These are phyloP conservation scores for Alsophila aescularia DNA, from an alignment of 2,888 invertebrate species.

Conservation along the genomic window DNA sequence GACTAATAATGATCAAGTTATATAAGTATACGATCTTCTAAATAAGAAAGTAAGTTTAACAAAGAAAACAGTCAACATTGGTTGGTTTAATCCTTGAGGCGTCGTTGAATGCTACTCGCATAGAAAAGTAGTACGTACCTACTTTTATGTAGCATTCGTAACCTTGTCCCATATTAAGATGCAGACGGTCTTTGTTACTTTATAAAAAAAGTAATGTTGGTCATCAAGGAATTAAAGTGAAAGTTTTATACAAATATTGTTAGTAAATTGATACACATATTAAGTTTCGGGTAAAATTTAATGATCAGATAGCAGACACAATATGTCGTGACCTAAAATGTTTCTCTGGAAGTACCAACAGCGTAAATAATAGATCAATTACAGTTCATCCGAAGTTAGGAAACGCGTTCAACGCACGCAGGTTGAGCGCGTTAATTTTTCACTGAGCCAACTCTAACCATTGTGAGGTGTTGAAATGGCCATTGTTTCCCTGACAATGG, in stretches of 20 bases:
- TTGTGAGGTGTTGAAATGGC: constrained; percentile 69
- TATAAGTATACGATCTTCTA: neutral
- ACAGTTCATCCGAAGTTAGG: constrained; percentile 32
- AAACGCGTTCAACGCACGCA: constrained; percentile 52
- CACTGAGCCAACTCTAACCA: constrained; percentile 62
- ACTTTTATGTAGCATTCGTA: constrained; percentile 31
- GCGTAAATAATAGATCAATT: constrained; percentile 34
- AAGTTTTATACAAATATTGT: too few relatives aligned
- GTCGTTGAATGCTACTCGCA: constrained; percentile 22
- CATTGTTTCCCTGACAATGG: constrained; percentile 70
- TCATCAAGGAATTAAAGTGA: too few relatives aligned
- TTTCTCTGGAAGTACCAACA: neutral
- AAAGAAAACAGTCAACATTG: neutral
- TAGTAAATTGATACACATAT: too few relatives aligned
- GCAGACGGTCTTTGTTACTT: constrained; percentile 7
- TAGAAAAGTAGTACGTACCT: constrained; percentile 9
- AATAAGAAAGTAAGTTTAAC: neutral
- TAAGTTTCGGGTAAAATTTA: too few relatives aligned
- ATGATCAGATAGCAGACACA: too few relatives aligned
- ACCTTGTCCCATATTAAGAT: constrained; percentile 32
- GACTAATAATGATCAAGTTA: neutral
- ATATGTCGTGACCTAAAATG: neutral
- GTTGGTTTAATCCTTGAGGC: constrained; percentile 23
- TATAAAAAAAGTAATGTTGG: too few relatives aligned
- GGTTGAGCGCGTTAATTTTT: constrained; percentile 67